Percentiles rank a stretch among this genome's conserved stretches.
Conservation (phyloP, 1,140 invertebrate species). For the Drosophila yakuba region DNA sequence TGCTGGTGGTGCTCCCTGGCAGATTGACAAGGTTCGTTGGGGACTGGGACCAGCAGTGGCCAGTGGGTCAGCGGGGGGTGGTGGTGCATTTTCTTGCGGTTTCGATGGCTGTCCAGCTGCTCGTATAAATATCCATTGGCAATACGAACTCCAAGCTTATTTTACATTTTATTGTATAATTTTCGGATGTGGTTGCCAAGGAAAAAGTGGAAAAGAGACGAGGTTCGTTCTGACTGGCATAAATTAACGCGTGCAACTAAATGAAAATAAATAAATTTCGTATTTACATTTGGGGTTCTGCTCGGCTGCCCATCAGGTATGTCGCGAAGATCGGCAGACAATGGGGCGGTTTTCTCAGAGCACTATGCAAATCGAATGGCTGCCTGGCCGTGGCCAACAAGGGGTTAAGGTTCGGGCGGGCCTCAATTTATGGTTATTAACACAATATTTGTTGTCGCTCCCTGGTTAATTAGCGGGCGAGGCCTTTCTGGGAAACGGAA, state of each 20-base stretch:
- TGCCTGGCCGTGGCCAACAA: constrained; percentile 3
- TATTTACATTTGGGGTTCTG: constrained; percentile 70
- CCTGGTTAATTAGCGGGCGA: constrained; percentile 57
- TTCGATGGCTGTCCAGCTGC: constrained; percentile 52
- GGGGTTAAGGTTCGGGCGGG: constrained; percentile 60
- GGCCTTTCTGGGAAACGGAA: constrained; percentile 52
- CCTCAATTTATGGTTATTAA: constrained; percentile 73
- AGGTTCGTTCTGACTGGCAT: constrained; percentile 44
- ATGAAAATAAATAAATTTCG: constrained; percentile 77
- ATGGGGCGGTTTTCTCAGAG: constrained; percentile 68
- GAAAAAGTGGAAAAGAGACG: constrained; percentile 7
- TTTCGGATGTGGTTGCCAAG: constrained; percentile 75
- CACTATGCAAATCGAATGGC: constrained; percentile 66
- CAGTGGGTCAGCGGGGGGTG: constrained; percentile 15
- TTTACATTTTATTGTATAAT: constrained; percentile 83
- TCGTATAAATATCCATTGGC: constrained; percentile 69
- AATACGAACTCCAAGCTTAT: constrained; percentile 63
- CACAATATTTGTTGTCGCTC: constrained; percentile 69
- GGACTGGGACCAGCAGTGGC: neutral
- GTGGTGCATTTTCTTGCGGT: constrained; percentile 67
- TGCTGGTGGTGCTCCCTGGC: constrained; percentile 32
- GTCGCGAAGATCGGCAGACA: constrained; percentile 53
- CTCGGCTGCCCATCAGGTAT: constrained; percentile 62
- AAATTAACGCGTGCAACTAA: constrained; percentile 81
- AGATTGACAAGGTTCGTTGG: constrained; percentile 55